Evolutionary conservation across 2,888 invertebrate genomes (phyloP), one percentile per base, ranked within the genome.

Genomic region (Ornithoptera priamus): DNA sequence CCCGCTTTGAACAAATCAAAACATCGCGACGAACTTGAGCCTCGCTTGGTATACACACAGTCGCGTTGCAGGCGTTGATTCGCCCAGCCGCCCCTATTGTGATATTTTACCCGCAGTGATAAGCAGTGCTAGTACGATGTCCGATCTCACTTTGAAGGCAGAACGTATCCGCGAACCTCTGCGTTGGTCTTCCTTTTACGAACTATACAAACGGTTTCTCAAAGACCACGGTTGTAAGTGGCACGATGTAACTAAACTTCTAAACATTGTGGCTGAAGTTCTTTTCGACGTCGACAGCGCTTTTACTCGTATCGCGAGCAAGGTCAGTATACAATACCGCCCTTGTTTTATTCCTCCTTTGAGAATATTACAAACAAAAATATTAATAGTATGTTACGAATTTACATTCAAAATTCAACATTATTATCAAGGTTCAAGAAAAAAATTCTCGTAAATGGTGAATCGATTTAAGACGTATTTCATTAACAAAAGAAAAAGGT

Each of bases 211-310:
- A 78, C 84, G 87, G 76, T 88, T 92, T 82, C 87, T 92, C 74
- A 90, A 92, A 84, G 91, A 91, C 74, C 90, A 91, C 81, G 86
- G 89, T 72, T 92, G 90, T 84, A 89, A 88, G 78, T 93, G 92
- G 93, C 91, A 90, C 77, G 92, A 92, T 81, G 81, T 93, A 73
- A 81, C 90, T 65, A 92, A 92, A 85, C 81, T 92, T 63, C 82
- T 93, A 74, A 84, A 86, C 68, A 86, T 89, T 60, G 80, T 92
- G 61, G 89, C 90, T 65, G 93, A 93, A 77, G 84, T 92, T 73
- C 86, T 92, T 77, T 92, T 92, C 78, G 90, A 91, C 82, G 87
- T 90, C 74, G 92, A 92, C 77, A 88, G 85, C 78, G 88, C 88
- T 71, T 90, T 87, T 82, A 85, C 81, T 78, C 84, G 84, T 74